phyloP scores from a whole-genome alignment of 2,797 vertebrate species.

The Lerista edwardsae region DNA sequence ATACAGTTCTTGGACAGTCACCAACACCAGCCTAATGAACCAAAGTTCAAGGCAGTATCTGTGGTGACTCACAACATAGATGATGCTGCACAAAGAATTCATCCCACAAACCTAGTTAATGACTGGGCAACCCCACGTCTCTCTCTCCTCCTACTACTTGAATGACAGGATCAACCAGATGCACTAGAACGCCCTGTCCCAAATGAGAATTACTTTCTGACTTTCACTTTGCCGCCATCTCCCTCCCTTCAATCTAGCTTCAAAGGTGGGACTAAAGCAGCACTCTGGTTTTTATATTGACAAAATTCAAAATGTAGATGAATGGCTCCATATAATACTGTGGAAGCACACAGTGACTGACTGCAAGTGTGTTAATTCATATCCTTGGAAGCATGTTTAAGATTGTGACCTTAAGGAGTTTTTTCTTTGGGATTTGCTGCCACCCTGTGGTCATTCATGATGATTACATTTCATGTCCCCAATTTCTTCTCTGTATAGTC shows the following conservation, averaged over 20 bases:
- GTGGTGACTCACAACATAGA: not conserved
- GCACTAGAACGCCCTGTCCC: not conserved
- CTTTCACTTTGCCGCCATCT: not conserved
- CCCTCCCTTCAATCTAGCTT: not conserved
- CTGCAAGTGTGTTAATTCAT: not conserved
- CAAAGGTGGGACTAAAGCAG: not conserved
- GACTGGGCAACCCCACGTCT: not conserved
- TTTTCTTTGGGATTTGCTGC: not conserved
- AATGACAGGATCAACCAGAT: not conserved
- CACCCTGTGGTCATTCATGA: constrained; percentile 13
- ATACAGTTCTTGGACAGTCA: not conserved
- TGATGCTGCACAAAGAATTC: not conserved
- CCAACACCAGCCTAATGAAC: not conserved
- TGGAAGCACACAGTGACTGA: no score
- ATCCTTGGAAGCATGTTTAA: not conserved
- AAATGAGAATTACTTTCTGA: not conserved
- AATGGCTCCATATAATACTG: not conserved
- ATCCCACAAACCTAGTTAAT: not conserved
- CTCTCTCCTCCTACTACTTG: not conserved
- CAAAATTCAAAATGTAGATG: not conserved
- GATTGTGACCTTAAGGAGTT: not conserved
- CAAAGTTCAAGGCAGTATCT: not conserved
- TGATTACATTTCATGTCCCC: not conserved
- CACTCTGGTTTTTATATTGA: not conserved
- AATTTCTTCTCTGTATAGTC: not conserved